phyloP scores from a whole-genome alignment of 2,888 invertebrate species.

The Seladonia tumulorum region DNA sequence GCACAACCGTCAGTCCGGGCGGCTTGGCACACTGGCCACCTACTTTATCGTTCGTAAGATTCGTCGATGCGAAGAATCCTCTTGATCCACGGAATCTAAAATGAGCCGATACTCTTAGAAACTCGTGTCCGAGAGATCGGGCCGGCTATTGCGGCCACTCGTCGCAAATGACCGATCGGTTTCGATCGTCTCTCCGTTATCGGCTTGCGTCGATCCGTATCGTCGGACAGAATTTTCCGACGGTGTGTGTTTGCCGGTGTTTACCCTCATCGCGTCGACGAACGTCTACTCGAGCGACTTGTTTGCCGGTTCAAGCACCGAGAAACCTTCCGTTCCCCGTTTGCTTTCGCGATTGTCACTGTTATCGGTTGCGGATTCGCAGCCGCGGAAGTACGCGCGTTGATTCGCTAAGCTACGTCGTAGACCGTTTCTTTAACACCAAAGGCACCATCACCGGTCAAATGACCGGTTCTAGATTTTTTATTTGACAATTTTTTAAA shows the following conservation, averaged over 20 bases:
- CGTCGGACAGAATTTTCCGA: constrained; percentile 17
- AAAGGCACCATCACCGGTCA: no score
- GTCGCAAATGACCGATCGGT: not conserved
- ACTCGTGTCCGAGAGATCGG: no score
- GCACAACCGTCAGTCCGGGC: constrained; percentile 19
- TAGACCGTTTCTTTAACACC: no score
- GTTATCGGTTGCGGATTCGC: constrained; percentile 33
- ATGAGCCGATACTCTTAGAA: not conserved
- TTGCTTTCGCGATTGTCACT: constrained; percentile 15
- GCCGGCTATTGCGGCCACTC: not conserved
- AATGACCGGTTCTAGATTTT: no score
- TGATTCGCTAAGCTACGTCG: not conserved
- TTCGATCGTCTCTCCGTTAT: not conserved
- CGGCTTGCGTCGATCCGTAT: constrained; percentile 8
- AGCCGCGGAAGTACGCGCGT: not conserved
- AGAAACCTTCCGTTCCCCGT: constrained; percentile 13
- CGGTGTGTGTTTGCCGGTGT: constrained; percentile 11
- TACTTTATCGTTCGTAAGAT: constrained; percentile 38
- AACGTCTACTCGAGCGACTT: constrained; percentile 15
- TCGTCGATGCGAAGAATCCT: constrained; percentile 50
- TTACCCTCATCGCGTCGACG: constrained; percentile 9
- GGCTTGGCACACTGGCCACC: constrained; percentile 30
- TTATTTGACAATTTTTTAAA: no score
- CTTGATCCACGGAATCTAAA: constrained; percentile 40
- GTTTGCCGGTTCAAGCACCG: constrained; percentile 3